phyloP scores from a whole-genome alignment of 2,888 invertebrate species.

The Eilema griseolum region DNA sequence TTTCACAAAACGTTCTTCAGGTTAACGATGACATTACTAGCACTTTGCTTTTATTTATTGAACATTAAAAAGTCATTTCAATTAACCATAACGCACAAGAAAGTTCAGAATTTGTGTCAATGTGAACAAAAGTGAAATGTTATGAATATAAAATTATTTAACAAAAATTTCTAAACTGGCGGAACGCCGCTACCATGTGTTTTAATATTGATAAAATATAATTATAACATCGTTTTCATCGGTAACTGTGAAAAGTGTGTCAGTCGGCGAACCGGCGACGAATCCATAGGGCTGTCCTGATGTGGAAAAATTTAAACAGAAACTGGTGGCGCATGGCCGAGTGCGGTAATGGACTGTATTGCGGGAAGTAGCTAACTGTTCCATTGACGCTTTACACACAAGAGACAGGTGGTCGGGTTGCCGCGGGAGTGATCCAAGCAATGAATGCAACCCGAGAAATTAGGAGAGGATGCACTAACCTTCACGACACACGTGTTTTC shows the following conservation, averaged over 20 bases:
- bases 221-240: slow-evolving; percentile 66
- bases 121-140: slow-evolving; percentile 50
- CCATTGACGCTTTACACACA: too few species aligned
- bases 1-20: background rate
- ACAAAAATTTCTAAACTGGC: slow-evolving; percentile 42
- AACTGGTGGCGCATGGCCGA: too few species aligned
- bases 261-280: slow-evolving; percentile 69
- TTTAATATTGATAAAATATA: slow-evolving; percentile 55
- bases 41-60: slow-evolving; percentile 11
- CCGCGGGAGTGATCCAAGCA: too few species aligned
- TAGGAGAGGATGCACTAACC: too few species aligned
- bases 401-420: too few species aligned
- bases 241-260: slow-evolving; percentile 72
- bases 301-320: background rate
- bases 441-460: too few species aligned
- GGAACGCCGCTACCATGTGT: slow-evolving; percentile 42
- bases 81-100: slow-evolving; percentile 35
- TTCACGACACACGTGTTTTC: too few species aligned
- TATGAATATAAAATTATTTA: slow-evolving; percentile 41
- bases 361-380: too few species aligned
- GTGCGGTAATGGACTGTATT: too few species aligned
- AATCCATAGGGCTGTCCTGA: slow-evolving; percentile 6
- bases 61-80: slow-evolving; percentile 7
- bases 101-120: slow-evolving; percentile 44
- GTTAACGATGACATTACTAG: slow-evolving; percentile 9